Evolutionary conservation across 2,113 vertebrate genomes (phyloP), one percentile per base, ranked within the genome.

Genomic region (human): DNA sequence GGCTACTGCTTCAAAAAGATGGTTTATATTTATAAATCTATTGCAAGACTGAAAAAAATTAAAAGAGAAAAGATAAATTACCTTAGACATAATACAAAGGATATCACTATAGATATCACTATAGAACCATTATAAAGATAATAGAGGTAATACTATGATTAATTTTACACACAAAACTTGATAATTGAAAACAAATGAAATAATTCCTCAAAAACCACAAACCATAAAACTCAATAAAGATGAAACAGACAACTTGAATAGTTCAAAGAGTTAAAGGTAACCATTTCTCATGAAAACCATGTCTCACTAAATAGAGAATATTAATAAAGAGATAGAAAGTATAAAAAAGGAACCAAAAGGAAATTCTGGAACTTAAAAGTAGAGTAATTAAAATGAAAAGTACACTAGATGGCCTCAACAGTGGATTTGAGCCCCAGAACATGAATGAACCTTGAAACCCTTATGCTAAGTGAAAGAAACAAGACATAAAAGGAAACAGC

Each of bases 401-500:
- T 80, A 80, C 27, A 35, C 25, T 43, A 57, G 48, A 57, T 30
- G 38, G 48, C 11, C 48, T 68, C 22, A 35, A 79, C 43, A 79
- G 57, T 43, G 64, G 43, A 79, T 38, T 55, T 81, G 35, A 66
- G 25, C 40, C 17, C 22, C 81, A 61, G 3, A 94, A 50, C 12
- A 38, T 16, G 40, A 17, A 43, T 50, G 38, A 75, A 83, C 23
- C 27, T 83, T 76, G 38, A 94, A 94, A 94, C 25, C 35, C 32
- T 76, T 81, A 80, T 93, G 66, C 40, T 81, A 94, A 89, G 45
- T 94, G 35, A 81, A 81, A 88, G 40, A 50, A 87, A 52, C 30
- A 38, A 78, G 50, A 86, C 57, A 64, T 22, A 79, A 80, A 57
- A 88, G 23, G 22, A 88, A 75, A 84, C 40, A 45, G 14, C 27